Base-by-base conservation (phyloP, 2,888 invertebrate species). In the Macrosiphum euphorbiae region DNA sequence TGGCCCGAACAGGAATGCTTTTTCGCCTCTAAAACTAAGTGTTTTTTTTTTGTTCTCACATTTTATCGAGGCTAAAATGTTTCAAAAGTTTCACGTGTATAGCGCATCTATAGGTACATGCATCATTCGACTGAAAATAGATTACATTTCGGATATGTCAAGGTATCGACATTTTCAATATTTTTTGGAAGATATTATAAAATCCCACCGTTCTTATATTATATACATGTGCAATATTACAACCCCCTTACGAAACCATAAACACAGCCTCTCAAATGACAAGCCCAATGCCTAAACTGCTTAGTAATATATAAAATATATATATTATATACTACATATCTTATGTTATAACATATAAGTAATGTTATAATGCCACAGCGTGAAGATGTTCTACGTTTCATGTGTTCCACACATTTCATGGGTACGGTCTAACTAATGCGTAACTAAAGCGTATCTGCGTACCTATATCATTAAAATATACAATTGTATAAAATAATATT, bases 91-190 rank as follows among this genome's bases (percentile, higher is more conserved):
- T 78, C 35, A 41, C 35, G 35, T 35, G 7, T 35, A 78, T 67
- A n/a, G n/a, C n/a, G 5, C 7, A 11, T 11, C n/a, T 67, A 16
- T n/a, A 78, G 7, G 5, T 58, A 55, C 16, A 78, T 78, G 35
- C 78, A 41, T 78, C 78, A 78, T 78, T 78, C 78, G 35, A 78
- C 78, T 35, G 78, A 78, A 78, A 78, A 78, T 78, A 35, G 78
- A 78, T 78, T 78, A 41, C 35, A 35, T 35, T 78, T 35, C 35
- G 35, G 35, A 41, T 78, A 78, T 78, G 78, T 78, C 78, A 78
- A 78, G 20, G 78, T 78, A 35, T 78, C 78, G 35, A 24, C 20
- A 20, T 78, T 20, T 78, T 35, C 78, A 78, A 78, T 78, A 78
- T 41, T 78, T 78, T 35, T 20, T 35, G 16, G 3, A 35, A 20